phyloP scores from a whole-genome alignment of 2,797 vertebrate species.

The Pseudomugil gertrudae region DNA sequence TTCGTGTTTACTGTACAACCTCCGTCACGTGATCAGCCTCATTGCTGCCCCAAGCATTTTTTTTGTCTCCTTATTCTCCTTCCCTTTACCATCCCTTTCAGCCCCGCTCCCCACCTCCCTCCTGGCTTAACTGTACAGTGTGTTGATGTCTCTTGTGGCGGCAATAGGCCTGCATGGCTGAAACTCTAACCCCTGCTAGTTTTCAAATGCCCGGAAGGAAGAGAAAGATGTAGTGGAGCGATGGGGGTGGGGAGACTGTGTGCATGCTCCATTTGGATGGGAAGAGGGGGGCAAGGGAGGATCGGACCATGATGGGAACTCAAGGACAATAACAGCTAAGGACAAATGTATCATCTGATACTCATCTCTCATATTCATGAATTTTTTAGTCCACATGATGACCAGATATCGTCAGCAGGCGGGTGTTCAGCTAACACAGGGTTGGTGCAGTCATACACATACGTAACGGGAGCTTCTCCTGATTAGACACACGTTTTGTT shows the following conservation, averaged over 20 bases:
- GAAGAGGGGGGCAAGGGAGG: constrained; percentile 75
- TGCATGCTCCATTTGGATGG: constrained; percentile 77
- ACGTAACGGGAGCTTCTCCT: constrained; percentile 62
- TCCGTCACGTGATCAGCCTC: constrained; percentile 72
- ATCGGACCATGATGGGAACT: constrained; percentile 81
- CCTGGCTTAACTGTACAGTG: constrained; percentile 72
- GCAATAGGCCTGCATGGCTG: constrained; percentile 76
- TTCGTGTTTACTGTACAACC: constrained; percentile 79
- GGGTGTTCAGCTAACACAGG: constrained; percentile 40
- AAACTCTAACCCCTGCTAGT: constrained; percentile 85
- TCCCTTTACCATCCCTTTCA: constrained; percentile 43
- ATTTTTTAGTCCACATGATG: constrained; percentile 71
- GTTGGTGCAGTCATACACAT: constrained; percentile 60
- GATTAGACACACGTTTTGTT: constrained; percentile 74
- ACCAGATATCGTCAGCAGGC: constrained; percentile 52
- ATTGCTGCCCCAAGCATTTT: constrained; percentile 77
- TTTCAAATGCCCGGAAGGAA: constrained; percentile 85
- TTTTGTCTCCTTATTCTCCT: constrained; percentile 70
- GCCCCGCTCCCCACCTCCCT: constrained; percentile 57
- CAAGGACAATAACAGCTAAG: constrained; percentile 88
- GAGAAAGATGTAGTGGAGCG: constrained; percentile 80
- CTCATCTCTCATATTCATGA: constrained; percentile 77
- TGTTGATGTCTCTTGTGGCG: constrained; percentile 80
- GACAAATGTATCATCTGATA: constrained; percentile 84
- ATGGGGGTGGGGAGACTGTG: constrained; percentile 79